Evolutionary conservation across 2,113 vertebrate species (phyloP), one percentile per base, ranked within the genome.

Genomic region (Microcebus jonahi): DNA sequence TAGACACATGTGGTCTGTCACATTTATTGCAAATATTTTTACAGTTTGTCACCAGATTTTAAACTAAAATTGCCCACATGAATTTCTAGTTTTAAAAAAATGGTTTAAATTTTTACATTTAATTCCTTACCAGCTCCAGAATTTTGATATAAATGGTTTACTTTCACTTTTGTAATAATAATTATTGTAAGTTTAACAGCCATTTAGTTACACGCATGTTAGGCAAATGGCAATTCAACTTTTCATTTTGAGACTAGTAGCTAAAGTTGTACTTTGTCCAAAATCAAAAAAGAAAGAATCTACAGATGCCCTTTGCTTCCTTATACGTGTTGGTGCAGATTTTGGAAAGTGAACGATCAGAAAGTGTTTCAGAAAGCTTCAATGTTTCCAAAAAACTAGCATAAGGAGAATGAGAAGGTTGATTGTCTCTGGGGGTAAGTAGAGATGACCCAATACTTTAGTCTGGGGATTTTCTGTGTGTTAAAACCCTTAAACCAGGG

Each of bases 1-100:
- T 39, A 75, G 20, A 85, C 75, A 31, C 12, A 88, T 63, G 27
- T 45, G 20, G 23, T 34, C 25, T 88, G 18, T 63, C n/a, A 85
- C 20, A 85, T 55, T n/a, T 75, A 75, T 42, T 68, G 2, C 6
- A 79, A 95, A 61, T 88, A 91, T 75, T 73, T 93, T 93, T 84
- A 55, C 17, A 68, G 6, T 67, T 81, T 90, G 14, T 42, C 25
- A 25, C 34, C 25, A 77, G 25, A 80, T 12, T 70, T 79, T 55
- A 55, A 90, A 77, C 61, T 84, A 84, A 75, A 39, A 11, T 82
- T 94, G 21, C 6, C 67, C 20, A 63, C 2, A 23, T 55, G 14
- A 67, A 88, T 88, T 94, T 76, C 50, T 71, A 55, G 21, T 48
- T 90, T 97, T 42, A 12, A 81, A 83, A 83, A 85, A 73, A 48